Percentiles rank a stretch among this genome's conserved stretches.
Evolutionary conservation across 2,888 invertebrate species (phyloP).

Genomic region (Dryobota labecula): DNA sequence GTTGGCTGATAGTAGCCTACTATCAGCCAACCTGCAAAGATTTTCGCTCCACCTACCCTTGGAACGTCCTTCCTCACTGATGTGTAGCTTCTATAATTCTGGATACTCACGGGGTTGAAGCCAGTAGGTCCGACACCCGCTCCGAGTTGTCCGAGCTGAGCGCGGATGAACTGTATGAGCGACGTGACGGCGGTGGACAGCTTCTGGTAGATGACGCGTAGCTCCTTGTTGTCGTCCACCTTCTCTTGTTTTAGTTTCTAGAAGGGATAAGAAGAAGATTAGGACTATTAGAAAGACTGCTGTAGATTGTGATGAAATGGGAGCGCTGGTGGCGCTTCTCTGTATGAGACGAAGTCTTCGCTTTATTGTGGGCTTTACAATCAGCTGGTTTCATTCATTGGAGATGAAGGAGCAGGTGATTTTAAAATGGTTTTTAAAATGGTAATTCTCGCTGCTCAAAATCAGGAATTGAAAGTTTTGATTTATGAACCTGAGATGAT

Average conservation of each 20-base stretch:
- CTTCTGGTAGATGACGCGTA: slow-evolving; percentile 91
- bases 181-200: slow-evolving; percentile 91
- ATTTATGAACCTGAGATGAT: neutral
- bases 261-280: slow-evolving; percentile 9
- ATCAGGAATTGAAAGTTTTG: neutral
- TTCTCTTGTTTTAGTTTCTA: slow-evolving; percentile 91
- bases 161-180: slow-evolving; percentile 82
- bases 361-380: no score
- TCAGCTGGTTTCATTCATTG: neutral
- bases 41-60: no score
- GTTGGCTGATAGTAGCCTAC: no score
- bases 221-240: slow-evolving; percentile 91
- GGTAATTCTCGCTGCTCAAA: neutral
- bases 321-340: neutral
- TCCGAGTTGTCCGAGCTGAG: slow-evolving; percentile 79
- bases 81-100: no score
- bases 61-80: no score
- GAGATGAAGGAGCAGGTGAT: neutral
- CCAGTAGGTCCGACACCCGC: slow-evolving; percentile 67
- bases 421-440: neutral
- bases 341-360: neutral
- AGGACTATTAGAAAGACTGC: neutral
- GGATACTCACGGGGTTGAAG: slow-evolving; percentile 76
- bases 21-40: no score
- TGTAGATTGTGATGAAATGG: neutral